These are phyloP conservation scores for Parthenolecanium corni DNA, from an alignment of 2,888 invertebrate species.

Conservation along the genomic window DNA sequence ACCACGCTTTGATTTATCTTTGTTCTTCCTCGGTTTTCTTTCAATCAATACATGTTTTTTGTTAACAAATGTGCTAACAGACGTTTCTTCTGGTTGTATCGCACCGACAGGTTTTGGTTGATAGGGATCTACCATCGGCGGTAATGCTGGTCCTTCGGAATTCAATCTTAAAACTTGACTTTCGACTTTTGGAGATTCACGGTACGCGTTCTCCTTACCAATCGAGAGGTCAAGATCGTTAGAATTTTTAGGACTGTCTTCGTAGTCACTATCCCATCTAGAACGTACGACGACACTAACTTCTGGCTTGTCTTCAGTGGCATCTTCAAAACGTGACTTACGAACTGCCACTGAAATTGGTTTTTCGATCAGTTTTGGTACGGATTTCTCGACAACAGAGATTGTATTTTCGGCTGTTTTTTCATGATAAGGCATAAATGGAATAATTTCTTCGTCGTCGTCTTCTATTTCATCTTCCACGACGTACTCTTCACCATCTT, in stretches of 20 bases:
- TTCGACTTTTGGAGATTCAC: too few relatives aligned
- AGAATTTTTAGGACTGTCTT: conserved; percentile 29
- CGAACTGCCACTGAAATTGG: neutral
- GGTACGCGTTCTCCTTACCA: too few relatives aligned
- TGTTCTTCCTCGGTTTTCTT: neutral
- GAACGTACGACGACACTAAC: conserved; percentile 31
- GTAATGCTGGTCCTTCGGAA: too few relatives aligned
- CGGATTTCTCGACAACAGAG: too few relatives aligned
- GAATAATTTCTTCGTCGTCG: neutral
- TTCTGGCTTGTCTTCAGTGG: conserved; percentile 18
- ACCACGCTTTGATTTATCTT: neutral
- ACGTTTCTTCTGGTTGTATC: neutral
- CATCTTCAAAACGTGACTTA: conserved; percentile 30
- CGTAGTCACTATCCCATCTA: conserved; percentile 32
- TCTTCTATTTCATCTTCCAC: conserved; percentile 21
- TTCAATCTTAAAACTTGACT: too few relatives aligned
- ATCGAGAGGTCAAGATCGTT: neutral
- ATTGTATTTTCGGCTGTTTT: too few relatives aligned
- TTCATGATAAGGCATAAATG: too few relatives aligned
- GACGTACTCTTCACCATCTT: conserved; percentile 6
- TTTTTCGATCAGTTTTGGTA: too few relatives aligned
- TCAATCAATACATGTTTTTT: neutral
- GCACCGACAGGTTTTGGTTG: neutral
- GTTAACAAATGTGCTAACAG: neutral
- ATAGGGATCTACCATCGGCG: too few relatives aligned